These are phyloP conservation scores for Nothoprocta pentlandii DNA, from an alignment of 2,113 vertebrate genomes.

Conservation along the genomic window DNA sequence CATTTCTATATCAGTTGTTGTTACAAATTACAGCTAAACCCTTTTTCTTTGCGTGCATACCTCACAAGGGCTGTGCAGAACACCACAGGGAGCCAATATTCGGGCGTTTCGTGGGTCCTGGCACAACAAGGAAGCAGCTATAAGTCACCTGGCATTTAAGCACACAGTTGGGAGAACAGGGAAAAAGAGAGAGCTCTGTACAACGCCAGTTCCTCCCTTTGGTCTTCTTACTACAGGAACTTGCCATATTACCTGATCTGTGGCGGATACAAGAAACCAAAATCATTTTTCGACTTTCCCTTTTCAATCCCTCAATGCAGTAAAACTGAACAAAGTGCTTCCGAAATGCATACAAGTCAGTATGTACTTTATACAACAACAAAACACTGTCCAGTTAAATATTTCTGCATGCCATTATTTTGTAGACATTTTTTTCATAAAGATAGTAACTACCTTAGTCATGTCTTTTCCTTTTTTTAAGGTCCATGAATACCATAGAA, in stretches of 20 bases:
- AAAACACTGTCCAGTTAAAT: not conserved
- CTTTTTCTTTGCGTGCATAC: not conserved
- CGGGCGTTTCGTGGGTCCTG: not conserved
- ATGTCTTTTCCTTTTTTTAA: not conserved
- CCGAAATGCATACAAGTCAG: not conserved
- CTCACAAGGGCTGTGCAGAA: not conserved
- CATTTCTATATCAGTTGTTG: not conserved
- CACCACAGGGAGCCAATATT: not conserved
- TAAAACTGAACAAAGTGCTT: not conserved
- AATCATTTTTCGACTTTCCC: not conserved
- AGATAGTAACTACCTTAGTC: not conserved
- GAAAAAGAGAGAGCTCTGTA: not conserved
- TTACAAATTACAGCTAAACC: not conserved
- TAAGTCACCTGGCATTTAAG: not conserved
- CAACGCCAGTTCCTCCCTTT: not conserved
- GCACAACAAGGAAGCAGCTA: not conserved
- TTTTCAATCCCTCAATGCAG: not conserved
- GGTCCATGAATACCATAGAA: fast-evolving
- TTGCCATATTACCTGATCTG: not conserved
- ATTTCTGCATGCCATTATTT: not conserved
- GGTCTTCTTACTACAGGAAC: not conserved
- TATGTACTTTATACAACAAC: not conserved
- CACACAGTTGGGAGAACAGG: too few species aligned
- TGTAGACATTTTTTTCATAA: not conserved
- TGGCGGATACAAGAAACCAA: not conserved